Evolutionary conservation across 1,140 invertebrate species (phyloP).

Genomic region (Rhyacophila brunnea): DNA sequence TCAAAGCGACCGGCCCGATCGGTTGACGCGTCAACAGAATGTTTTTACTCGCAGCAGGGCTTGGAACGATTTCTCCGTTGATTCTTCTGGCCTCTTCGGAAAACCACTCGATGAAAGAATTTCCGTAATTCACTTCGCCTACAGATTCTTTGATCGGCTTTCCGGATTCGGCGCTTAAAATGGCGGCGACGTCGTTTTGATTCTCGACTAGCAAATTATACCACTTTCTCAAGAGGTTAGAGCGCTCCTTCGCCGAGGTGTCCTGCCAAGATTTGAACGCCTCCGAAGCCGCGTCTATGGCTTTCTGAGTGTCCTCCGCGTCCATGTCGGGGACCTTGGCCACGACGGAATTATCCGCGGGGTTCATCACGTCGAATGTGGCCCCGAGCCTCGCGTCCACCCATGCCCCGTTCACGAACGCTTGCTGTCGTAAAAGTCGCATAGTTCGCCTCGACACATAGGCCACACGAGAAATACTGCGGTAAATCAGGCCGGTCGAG

Average conservation of each 20-base stretch:
- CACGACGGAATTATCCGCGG: slow-evolving; percentile 72
- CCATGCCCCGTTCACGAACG: slow-evolving; percentile 81
- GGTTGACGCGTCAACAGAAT: slow-evolving; percentile 87
- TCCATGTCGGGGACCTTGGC: slow-evolving; percentile 84
- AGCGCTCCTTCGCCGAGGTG: slow-evolving; percentile 76
- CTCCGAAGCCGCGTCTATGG: slow-evolving; percentile 71
- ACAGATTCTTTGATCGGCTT: slow-evolving; percentile 87
- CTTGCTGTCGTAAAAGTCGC: slow-evolving; percentile 59
- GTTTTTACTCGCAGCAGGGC: slow-evolving; percentile 74
- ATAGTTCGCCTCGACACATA: slow-evolving; percentile 36
- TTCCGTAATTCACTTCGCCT: slow-evolving; percentile 90
- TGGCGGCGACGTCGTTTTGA: slow-evolving; percentile 72
- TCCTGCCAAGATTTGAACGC: slow-evolving; percentile 79
- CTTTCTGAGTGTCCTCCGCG: slow-evolving; percentile 66
- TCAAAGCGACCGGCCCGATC: slow-evolving; percentile 90
- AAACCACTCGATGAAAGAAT: slow-evolving; percentile 95
- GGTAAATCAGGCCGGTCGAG: background rate
- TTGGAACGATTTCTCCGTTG: slow-evolving; percentile 84
- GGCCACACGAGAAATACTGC: background rate
- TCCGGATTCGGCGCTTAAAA: slow-evolving; percentile 88
- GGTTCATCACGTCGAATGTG: slow-evolving; percentile 76
- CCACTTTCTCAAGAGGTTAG: slow-evolving; percentile 71
- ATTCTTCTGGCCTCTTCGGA: slow-evolving; percentile 90
- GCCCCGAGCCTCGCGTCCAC: slow-evolving; percentile 63
- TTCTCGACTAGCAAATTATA: slow-evolving; percentile 76